phyloP scores from a whole-genome alignment of 2,113 vertebrate genomes.

The Spilogale gracilis region DNA sequence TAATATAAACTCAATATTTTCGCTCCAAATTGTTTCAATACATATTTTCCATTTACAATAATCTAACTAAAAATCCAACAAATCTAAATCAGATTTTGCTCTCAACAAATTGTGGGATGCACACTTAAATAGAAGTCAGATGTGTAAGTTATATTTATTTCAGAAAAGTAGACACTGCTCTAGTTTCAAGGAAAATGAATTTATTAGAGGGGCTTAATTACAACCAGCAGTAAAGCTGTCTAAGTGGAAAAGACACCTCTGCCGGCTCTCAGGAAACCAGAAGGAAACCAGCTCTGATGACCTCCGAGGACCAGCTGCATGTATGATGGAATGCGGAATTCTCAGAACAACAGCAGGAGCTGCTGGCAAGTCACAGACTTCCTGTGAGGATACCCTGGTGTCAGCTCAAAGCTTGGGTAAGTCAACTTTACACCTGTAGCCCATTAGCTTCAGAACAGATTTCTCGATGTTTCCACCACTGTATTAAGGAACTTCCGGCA shows the following conservation, averaged over 20 bases:
- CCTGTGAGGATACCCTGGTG: accelerated
- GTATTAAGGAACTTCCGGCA: neutral
- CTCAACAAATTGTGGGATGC: neutral
- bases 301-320: accelerated
- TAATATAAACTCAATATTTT: neutral
- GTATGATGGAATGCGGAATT: neutral
- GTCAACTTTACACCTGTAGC: neutral
- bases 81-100: neutral
- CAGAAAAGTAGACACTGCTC: neutral
- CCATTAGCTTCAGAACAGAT: neutral
- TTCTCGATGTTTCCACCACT: neutral
- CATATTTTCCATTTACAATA: neutral
- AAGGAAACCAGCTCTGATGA: neutral
- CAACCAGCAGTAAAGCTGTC: accelerated
- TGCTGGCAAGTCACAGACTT: accelerated
- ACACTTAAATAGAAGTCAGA: neutral
- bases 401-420: no score
- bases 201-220: neutral
- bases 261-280: neutral
- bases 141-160: neutral
- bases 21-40: neutral
- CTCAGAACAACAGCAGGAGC: neutral
- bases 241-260: neutral
- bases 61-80: neutral
- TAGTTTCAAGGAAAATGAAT: neutral